These are phyloP conservation scores for Netelia fuscicornis DNA, from an alignment of 2,888 invertebrate genomes.

Conservation along the genomic window DNA sequence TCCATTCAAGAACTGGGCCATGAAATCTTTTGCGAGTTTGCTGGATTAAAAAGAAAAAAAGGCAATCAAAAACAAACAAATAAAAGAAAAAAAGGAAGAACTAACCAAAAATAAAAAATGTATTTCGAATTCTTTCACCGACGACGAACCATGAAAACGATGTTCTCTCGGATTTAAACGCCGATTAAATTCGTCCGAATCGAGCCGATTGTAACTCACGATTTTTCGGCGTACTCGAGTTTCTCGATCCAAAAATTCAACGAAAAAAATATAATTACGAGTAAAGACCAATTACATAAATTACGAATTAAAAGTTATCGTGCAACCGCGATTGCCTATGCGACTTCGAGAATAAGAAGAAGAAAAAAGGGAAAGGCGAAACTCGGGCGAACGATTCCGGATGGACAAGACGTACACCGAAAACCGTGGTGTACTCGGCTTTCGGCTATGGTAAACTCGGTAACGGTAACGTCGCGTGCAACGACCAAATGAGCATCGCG, in stretches of 20 bases:
- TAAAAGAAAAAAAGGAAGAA: not conserved
- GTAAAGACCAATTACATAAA: too few species aligned
- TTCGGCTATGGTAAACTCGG: constrained; percentile 20
- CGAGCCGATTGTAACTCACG: too few species aligned
- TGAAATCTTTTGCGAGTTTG: constrained; percentile 18
- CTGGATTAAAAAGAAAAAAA: not conserved
- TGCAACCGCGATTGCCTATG: too few species aligned
- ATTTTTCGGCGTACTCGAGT: too few species aligned
- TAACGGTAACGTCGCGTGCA: constrained; percentile 67
- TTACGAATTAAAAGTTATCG: too few species aligned
- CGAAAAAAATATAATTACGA: too few species aligned
- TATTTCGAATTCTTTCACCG: too few species aligned
- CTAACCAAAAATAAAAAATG: not conserved
- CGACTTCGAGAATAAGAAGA: too few species aligned
- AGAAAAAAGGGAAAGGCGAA: not conserved
- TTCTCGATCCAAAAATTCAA: too few species aligned
- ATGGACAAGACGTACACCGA: not conserved
- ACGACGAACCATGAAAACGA: too few species aligned
- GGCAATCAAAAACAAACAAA: not conserved
- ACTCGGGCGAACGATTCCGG: not conserved
- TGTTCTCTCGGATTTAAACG: too few species aligned
- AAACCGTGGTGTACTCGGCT: constrained; percentile 6
- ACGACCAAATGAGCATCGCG: constrained; percentile 63
- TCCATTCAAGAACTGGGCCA: constrained; percentile 33
- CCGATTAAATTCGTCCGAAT: too few species aligned